Evolutionary conservation across 2,888 invertebrate genomes (phyloP).

Genomic region (Caenorhabditis becei): DNA sequence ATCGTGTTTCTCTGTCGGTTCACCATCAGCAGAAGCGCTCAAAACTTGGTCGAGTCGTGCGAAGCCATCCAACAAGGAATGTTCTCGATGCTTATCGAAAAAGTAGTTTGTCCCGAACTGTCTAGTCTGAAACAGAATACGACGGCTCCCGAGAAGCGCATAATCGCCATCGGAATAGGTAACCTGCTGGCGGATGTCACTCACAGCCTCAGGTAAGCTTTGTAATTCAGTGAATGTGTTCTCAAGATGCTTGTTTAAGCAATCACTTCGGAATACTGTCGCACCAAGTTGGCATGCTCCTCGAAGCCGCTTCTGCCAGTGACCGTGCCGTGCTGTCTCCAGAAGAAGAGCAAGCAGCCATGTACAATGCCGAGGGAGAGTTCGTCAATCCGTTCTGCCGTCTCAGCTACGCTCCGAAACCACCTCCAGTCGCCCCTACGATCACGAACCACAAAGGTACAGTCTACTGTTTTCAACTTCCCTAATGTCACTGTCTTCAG

Average conservation of each 20-base stretch:
- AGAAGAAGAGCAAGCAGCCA: slow-evolving; percentile 71
- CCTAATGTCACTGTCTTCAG: slow-evolving; percentile 61
- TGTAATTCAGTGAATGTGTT: background rate
- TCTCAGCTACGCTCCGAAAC: slow-evolving; percentile 72
- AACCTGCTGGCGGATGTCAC: slow-evolving; percentile 84
- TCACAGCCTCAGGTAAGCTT: slow-evolving; percentile 25
- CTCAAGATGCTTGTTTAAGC: too few species aligned
- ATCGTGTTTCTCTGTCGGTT: slow-evolving; percentile 94
- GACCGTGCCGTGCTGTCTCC: slow-evolving; percentile 60
- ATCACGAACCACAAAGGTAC: slow-evolving; percentile 73
- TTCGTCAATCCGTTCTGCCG: slow-evolving; percentile 78
- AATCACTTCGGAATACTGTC: slow-evolving; percentile 63
- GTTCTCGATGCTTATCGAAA: slow-evolving; percentile 96
- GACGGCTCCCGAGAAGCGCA: slow-evolving; percentile 90
- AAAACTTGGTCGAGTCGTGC: slow-evolving; percentile 85
- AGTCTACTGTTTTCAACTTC: too few species aligned
- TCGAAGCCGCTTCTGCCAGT: slow-evolving; percentile 61
- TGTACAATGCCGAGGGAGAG: slow-evolving; percentile 77
- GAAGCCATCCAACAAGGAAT: slow-evolving; percentile 85
- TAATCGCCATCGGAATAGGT: slow-evolving; percentile 92
- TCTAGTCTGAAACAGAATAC: slow-evolving; percentile 88
- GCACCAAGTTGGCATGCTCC: slow-evolving; percentile 57
- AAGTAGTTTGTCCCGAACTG: slow-evolving; percentile 82
- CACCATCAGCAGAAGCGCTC: slow-evolving; percentile 89
- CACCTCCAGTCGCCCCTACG: slow-evolving; percentile 59